Evolutionary conservation across 2,888 invertebrate genomes (phyloP).

Genomic region (Alentia gelatinosa): DNA sequence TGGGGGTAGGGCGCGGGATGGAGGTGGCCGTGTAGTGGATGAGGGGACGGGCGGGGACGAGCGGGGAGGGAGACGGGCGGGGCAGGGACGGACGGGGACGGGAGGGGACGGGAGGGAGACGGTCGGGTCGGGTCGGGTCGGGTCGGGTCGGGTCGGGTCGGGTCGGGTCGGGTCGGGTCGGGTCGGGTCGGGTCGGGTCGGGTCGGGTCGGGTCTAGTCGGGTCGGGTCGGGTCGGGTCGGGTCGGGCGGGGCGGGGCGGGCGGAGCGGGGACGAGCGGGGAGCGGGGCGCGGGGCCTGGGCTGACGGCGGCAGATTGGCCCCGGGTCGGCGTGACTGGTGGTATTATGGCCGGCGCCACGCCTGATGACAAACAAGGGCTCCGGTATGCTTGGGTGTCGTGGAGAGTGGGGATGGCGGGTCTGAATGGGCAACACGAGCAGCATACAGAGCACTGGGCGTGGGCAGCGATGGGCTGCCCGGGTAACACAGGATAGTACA

Average conservation of each 20-base stretch:
- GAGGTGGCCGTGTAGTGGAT: neutral
- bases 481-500: too few species aligned
- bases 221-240: neutral
- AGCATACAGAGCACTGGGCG: too few species aligned
- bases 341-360: too few species aligned
- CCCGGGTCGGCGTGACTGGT: neutral
- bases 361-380: too few species aligned
- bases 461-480: too few species aligned
- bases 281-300: neutral
- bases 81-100: neutral
- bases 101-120: neutral
- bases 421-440: too few species aligned
- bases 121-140: neutral
- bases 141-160: too few species aligned
- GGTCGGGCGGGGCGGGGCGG: neutral
- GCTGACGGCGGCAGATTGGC: neutral
- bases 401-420: too few species aligned
- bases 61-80: constrained; percentile 13
- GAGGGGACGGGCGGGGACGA: too few species aligned
- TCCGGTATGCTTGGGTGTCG: too few species aligned
- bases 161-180: neutral
- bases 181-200: neutral
- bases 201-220: too few species aligned
- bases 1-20: neutral
- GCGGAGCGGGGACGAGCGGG: neutral